phyloP scores from a whole-genome alignment of 2,113 vertebrate genomes.

The Cottus gobio region DNA sequence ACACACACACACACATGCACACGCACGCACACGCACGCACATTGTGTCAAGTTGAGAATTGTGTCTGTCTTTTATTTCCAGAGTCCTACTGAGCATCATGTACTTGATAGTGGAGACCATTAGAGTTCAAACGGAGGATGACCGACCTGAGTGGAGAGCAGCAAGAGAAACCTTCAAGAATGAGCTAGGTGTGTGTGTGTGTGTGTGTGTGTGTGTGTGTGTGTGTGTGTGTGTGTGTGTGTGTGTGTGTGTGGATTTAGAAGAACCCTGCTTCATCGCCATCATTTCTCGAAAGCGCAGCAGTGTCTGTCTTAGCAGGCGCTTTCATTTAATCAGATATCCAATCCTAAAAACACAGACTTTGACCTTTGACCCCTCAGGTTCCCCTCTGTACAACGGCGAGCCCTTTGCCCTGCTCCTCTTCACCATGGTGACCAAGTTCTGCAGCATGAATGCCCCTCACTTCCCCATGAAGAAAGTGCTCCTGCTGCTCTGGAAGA shows the following conservation, averaged over 20 bases:
- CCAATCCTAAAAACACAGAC: background rate
- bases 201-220: background rate
- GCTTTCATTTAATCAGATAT: background rate
- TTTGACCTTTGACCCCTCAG: constrained; percentile 70
- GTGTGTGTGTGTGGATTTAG: constrained; percentile 5
- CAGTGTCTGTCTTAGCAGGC: background rate
- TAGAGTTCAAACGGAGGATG: constrained; percentile 86
- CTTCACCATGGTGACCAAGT: constrained; percentile 97
- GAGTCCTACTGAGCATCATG: constrained; percentile 95
- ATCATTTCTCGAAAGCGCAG: background rate
- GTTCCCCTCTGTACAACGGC: constrained; percentile 88
- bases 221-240: constrained; percentile 32
- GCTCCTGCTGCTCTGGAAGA: constrained; percentile 96
- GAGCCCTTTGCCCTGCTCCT: constrained; percentile 95
- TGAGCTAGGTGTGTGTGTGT: constrained; percentile 86
- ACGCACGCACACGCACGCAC: no score
- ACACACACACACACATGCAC: background rate
- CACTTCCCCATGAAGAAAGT: constrained; percentile 99
- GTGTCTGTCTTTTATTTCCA: constrained; percentile 62
- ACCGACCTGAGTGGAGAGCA: constrained; percentile 85
- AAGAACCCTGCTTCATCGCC: background rate
- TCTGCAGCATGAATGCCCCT: constrained; percentile 95
- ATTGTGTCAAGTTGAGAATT: background rate
- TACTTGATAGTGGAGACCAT: constrained; percentile 97
- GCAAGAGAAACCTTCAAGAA: constrained; percentile 90